Base-by-base conservation (phyloP, 1,140 invertebrate species). In the Drosophila trapezifrons region DNA sequence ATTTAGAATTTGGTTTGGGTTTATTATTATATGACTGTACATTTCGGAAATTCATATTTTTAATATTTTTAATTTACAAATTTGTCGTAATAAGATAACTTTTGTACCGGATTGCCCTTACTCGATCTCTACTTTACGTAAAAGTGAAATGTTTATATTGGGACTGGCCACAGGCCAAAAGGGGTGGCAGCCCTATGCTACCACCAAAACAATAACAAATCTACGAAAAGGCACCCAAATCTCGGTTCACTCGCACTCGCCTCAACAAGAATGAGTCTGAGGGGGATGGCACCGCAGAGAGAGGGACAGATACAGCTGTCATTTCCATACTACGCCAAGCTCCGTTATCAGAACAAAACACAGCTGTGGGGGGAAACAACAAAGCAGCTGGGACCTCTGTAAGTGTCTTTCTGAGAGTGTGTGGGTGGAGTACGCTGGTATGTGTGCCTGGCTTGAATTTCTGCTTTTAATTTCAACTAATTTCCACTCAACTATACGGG, bases 331-430 rank as follows among this genome's bases (percentile, higher is more conserved):
- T 67, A 37, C 25, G 12, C 51, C 51, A 57, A 37, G 35, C 45
- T 29, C 65, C 45, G 65, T 66, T 67, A 67, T 67, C 65, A 49
- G 43, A 49, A 67, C 18, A 66, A 46, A 66, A 67, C 42, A 52
- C 65, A 67, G 65, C 65, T 67, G 65, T 51, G 43, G 13, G n/a
- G 17, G 17, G n/a, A 42, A 66, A 45, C 62, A 67, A 51, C 65
- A 66, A 66, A 37, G 17, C 62, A 66, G 65, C 62, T 67, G 62
- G 32, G n/a, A 25, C 7, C 45, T 20, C 32, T 27, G 25, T 8
- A 17, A 15, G 32, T 18, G 20, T 42, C 25, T 17, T 32, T 17
- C 60, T 25, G 35, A 10, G 59, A 7, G 42, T 45, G 59, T 47
- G 37, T 29, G 27, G 45, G 37, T 32, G 38, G 4, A 7, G 22